Evolutionary conservation across 2,113 vertebrate species (phyloP), one percentile per base, ranked within the genome.

Genomic region (Myrmecobius fasciatus): DNA sequence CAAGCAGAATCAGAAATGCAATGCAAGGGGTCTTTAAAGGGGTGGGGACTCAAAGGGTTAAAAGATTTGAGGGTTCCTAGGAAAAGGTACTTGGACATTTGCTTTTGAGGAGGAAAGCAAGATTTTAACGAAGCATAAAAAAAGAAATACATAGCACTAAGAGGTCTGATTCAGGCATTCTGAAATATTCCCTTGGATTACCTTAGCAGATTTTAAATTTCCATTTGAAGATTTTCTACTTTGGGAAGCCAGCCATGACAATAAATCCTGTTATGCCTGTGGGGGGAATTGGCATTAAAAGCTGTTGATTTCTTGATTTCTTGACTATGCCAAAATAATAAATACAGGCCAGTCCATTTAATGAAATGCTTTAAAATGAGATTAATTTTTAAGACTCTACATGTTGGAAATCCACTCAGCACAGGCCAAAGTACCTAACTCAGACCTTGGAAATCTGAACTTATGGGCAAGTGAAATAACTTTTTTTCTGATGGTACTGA

Each of bases 401-500:
- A 90, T 91, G 91, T 96, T 89, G 60, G n/a, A 91, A 60, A 60
- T 93, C 91, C 53, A 10, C 36, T 92, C 88, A 96, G 43, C 60
- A 8, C 36, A 83, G 67, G 67, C 20, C 6, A 52, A 91, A 3
- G 46, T 75, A 91, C 9, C 7, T 52, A 51, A 53, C 52, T 93
- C 22, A 51, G 91, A 53, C 53, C 2, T 47, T 90, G 48, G 3
- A 52, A 89, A 43, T 6, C 0, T 31, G 47, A 96, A 12, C 7
- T 97, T 54, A 94, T 89, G 91, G 51, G 24, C 28, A 95, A 91
- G 46, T 94, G 2, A 10, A 10, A 46, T 94, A 28, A 83, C 17
- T 89, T 20, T 26, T 89, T 94, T 89, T 56, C 94, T 31, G 25
- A 1, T 43, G 31, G 56, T 7, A 47, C 25, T 52, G 24, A 12